Evolutionary conservation across 92 coral and sea anemone species (phyloP), one percentile per base, ranked within the genome.

Genomic region (Pocillopora meandrina): DNA sequence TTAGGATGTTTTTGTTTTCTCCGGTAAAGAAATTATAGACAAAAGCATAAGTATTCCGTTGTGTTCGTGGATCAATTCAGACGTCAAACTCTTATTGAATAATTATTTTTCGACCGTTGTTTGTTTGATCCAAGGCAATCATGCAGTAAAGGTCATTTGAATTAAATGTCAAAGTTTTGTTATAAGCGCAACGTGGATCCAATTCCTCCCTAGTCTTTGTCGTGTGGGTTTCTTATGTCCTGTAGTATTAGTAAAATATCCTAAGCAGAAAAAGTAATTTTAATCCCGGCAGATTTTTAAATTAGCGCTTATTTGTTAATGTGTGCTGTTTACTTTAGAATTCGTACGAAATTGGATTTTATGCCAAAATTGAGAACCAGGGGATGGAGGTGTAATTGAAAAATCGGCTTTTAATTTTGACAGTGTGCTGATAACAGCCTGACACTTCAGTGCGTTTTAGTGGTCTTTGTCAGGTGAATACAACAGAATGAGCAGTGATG

Each of bases 231-330:
- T 33, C 65, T 58, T 7, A 70, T 70, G 5, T 36, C 7, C 55
- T 21, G 4, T 70, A 36, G 61, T 62, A 12, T n/a, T 56, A 73
- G 62, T 61, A 20, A 60, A 72, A 78, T 23, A 9, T 58, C 26
- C 58, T 59, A 3, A 82, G 70, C 8, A 13, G 35, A 52, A n/a
- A 18, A 83, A 36, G 35, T 61, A 62, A 42, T 21, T 73, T 63
- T 52, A 49, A 62, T 74, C 31, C 52, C 72, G 86, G 72, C 80
- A 83, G 80, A 52, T 83, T 64, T 42, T 73, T 55, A 64, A 64
- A 83, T 83, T 73, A 72, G 31, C 74, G 62, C 56, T 34, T 14
- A 21, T 73, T 74, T 74, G 86, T 36, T 61, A 65, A 63, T 26
- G 56, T 74, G 23, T 21, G 64, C 15, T 83, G 86, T 83, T 83